Base-by-base conservation (phyloP, 2,888 invertebrate genomes). In the Colostygia pectinataria region DNA sequence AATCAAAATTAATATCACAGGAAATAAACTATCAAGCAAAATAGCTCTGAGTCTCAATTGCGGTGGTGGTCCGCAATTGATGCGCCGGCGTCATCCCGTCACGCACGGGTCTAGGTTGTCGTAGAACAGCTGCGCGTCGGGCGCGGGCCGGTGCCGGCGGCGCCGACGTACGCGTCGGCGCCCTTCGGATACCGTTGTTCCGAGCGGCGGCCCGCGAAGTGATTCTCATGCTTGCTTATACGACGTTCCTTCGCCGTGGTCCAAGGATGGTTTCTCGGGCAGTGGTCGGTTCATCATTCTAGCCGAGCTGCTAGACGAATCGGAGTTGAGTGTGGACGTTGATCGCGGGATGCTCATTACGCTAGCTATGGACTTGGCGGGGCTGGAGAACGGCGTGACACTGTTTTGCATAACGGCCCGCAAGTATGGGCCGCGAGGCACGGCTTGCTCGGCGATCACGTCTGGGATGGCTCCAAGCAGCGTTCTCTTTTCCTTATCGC, bases 271-370 rank as follows among this genome's bases (percentile, higher is more conserved):
- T 70, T 93, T 93, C 54, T 92, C 92, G 0, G 94, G 94, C 25
- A 94, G 79, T n/a, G 94, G 94, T 57, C 94, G 87, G 65, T 93
- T 92, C 18, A 93, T 88, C 93, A 94, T 94, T 64, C 91, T 92
- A 15, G 76, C 83, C 1, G 87, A 83, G n/a, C 84, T 80, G 23
- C 84, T 86, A 1, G 91, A 89, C 6, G 74, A 55, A 40, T 67
- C 71, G 1, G 81, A 79, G 59, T 77, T 79, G 2, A 79, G 71
- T 2, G 82, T 78, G 0, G 80, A 77, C 9, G 65, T 71, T 8
- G 68, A 65, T 5, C 61, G 67, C 1, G 80, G 73, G 38, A 61
- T 73, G 15, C 59, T 53, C 3, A 62, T 40, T 0, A 66, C 48
- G 69, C 66, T 80, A 33, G 55, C 68, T n/a, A 57, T 36, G 2